Conservation (phyloP, 2,113 vertebrate species). For the Chlamydotis undulata region DNA sequence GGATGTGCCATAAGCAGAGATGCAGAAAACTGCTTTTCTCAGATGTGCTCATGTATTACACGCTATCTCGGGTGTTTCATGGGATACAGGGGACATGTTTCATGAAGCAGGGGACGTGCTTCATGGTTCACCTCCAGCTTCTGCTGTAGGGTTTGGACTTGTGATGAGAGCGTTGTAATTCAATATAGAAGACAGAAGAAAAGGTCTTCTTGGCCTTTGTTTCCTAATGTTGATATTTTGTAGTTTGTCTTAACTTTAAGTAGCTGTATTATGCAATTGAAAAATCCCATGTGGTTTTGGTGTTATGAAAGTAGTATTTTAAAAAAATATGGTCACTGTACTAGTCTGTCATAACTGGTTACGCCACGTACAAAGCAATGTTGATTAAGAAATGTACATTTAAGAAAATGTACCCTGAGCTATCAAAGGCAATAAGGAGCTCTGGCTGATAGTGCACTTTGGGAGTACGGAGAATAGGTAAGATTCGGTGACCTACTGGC, state of each 20-base stretch:
- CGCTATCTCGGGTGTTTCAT: background rate
- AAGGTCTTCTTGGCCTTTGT: background rate
- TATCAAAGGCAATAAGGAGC: background rate
- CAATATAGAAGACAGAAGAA: background rate
- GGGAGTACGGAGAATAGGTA: background rate
- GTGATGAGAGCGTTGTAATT: background rate
- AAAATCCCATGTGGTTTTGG: background rate
- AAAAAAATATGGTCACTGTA: background rate
- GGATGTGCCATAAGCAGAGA: background rate
- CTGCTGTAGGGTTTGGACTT: background rate
- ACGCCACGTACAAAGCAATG: background rate
- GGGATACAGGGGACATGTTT: no score
- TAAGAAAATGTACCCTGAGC: background rate
- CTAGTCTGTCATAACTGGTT: background rate
- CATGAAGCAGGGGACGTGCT: background rate
- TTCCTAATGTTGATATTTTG: background rate
- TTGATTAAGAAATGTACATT: background rate
- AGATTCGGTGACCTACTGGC: background rate
- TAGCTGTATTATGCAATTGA: background rate
- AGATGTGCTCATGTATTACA: accelerated
- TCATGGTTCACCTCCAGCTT: background rate
- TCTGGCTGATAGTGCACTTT: background rate
- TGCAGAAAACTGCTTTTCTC: background rate
- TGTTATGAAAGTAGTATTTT: background rate
- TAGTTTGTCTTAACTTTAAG: background rate